These are phyloP conservation scores for Aplysia californica DNA, from an alignment of 1,140 invertebrate genomes.

Conservation along the genomic window DNA sequence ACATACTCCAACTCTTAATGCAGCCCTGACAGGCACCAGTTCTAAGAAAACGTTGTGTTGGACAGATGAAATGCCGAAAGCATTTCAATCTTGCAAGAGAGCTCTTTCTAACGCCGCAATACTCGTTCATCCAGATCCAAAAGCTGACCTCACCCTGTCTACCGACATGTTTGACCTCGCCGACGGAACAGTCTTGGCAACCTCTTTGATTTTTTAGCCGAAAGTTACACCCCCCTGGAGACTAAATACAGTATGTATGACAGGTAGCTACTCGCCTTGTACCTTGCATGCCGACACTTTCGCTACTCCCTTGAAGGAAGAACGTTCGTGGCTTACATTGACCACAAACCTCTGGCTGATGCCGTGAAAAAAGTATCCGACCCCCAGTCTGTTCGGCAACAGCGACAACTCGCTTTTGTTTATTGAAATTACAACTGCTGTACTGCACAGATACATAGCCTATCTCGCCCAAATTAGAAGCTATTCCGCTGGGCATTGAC, in stretches of 20 bases:
- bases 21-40: neutral
- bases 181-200: neutral
- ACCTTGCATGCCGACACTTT: conserved; percentile 66
- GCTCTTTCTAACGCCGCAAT: neutral
- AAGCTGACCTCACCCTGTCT: neutral
- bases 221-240: neutral
- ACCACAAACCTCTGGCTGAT: conserved; percentile 61
- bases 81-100: neutral
- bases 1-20: neutral
- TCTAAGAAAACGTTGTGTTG: neutral
- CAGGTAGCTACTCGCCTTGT: conserved; percentile 69
- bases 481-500: neutral
- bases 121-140: neutral
- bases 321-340: conserved; percentile 57
- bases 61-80: neutral
- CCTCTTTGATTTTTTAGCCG: neutral
- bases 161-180: neutral
- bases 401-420: neutral
- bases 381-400: neutral
- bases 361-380: conserved; percentile 2
- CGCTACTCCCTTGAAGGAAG: conserved; percentile 65
- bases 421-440: too few relatives aligned
- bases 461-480: neutral
- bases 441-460: conserved; percentile 1
- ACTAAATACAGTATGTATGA: conserved; percentile 58